Evolutionary conservation across 2,888 invertebrate species (phyloP).

Genomic region (Zaprionus obscuricornis): DNA sequence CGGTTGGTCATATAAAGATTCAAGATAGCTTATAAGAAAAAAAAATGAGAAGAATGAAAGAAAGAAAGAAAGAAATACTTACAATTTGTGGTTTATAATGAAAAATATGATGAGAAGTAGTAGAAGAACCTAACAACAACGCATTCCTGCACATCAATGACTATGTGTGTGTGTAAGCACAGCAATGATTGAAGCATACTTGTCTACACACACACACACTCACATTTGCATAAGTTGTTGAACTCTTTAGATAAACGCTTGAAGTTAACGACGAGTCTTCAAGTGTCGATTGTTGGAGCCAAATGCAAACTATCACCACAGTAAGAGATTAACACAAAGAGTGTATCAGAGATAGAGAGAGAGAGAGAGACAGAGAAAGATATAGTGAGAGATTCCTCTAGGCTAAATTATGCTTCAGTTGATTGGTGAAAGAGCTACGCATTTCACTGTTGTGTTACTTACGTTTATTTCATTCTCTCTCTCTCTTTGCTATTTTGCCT

Average conservation of each 20-base stretch:
- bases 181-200: conserved; percentile 65
- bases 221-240: conserved; percentile 71
- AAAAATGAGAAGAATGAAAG: conserved; percentile 23
- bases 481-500: too few relatives aligned
- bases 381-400: conserved; percentile 6
- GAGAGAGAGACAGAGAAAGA: not conserved
- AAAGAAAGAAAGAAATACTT: not conserved
- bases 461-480: too few relatives aligned
- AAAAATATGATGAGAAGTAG: conserved; percentile 29
- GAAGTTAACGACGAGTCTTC: conserved; percentile 25
- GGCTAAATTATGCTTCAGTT: conserved; percentile 25
- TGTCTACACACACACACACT: conserved; percentile 31
- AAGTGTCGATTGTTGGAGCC: conserved; percentile 44
- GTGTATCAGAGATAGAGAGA: not conserved
- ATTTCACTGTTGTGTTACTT: conserved; percentile 30
- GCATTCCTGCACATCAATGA: conserved; percentile 61
- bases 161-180: conserved; percentile 33
- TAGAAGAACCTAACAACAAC: conserved; percentile 18
- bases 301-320: conserved; percentile 40
- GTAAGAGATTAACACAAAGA: not conserved
- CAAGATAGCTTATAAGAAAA: conserved; percentile 34
- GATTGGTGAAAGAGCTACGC: conserved; percentile 44
- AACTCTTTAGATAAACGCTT: conserved; percentile 71
- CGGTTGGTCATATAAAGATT: conserved; percentile 17
- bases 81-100: conserved; percentile 49